These are phyloP conservation scores for Hoplias malabaricus DNA, from an alignment of 2,113 vertebrate species.

Conservation along the genomic window DNA sequence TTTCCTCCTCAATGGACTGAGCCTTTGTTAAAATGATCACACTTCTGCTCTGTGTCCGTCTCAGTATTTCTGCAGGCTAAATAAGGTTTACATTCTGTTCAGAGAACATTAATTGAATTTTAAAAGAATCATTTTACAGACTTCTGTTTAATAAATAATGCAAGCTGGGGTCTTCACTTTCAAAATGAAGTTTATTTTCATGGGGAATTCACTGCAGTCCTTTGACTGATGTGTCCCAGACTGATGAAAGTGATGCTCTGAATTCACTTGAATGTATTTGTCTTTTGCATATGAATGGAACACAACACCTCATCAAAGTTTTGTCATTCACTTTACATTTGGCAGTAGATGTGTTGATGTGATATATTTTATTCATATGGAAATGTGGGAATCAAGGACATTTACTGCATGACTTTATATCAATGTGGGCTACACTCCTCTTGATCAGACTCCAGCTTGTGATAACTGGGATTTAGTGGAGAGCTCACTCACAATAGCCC, in stretches of 20 bases:
- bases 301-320: background rate
- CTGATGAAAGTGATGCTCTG: no score
- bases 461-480: background rate
- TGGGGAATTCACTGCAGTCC: background rate
- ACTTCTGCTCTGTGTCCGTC: background rate
- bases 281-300: background rate
- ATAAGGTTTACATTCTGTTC: no score
- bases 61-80: background rate
- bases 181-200: background rate
- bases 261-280: background rate
- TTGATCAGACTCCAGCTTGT: background rate
- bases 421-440: background rate
- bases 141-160: background rate
- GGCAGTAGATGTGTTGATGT: background rate
- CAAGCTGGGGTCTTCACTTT: no score
- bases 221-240: no score
- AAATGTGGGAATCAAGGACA: background rate
- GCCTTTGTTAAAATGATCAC: no score
- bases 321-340: background rate
- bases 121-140: background rate
- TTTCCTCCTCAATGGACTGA: no score
- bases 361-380: background rate
- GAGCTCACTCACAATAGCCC: background rate
- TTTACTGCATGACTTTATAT: background rate
- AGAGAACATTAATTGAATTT: background rate